A percentile compares a stretch with the other conserved stretches of the same genome.
Conservation (phyloP, 2,113 vertebrate species). For the Toxotes jaculatrix region DNA sequence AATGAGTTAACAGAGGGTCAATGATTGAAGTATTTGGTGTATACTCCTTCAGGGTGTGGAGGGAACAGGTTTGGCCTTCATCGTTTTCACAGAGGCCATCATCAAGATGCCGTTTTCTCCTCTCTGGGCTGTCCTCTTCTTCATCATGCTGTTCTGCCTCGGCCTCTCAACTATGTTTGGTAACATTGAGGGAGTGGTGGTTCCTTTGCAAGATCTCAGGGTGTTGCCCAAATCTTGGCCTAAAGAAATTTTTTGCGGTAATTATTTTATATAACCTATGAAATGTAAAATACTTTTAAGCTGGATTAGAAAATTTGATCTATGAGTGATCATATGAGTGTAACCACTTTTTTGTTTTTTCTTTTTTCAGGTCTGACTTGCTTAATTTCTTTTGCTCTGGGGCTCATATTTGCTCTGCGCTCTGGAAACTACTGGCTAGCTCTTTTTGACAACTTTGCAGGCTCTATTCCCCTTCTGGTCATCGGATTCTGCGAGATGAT, state of each 20-base stretch:
- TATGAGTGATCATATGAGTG: neutral
- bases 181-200: slow-evolving; percentile 92
- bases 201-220: slow-evolving; percentile 91
- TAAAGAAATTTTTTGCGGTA: slow-evolving; percentile 92
- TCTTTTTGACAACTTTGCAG: slow-evolving; percentile 91
- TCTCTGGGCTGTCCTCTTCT: slow-evolving; percentile 96
- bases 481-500: slow-evolving; percentile 95
- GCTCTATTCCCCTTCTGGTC: slow-evolving; percentile 92
- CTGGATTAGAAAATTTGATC: no score
- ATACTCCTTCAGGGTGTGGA: slow-evolving; percentile 89
- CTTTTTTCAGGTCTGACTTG: slow-evolving; percentile 87
- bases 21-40: neutral
- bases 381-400: slow-evolving; percentile 81
- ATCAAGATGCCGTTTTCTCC: slow-evolving; percentile 94
- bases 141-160: slow-evolving; percentile 98
- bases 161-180: slow-evolving; percentile 99
- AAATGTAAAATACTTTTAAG: neutral
- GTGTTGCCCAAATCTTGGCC: slow-evolving; percentile 87
- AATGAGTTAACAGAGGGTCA: neutral
- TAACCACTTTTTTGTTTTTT: neutral
- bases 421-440: slow-evolving; percentile 96
- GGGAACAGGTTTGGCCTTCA: slow-evolving; percentile 96
- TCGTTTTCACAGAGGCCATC: slow-evolving; percentile 98
- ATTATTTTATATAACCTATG: neutral
- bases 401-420: slow-evolving; percentile 88